Evolutionary conservation across 2,888 invertebrate species (phyloP).

Genomic region (Cremastinae sp.): DNA sequence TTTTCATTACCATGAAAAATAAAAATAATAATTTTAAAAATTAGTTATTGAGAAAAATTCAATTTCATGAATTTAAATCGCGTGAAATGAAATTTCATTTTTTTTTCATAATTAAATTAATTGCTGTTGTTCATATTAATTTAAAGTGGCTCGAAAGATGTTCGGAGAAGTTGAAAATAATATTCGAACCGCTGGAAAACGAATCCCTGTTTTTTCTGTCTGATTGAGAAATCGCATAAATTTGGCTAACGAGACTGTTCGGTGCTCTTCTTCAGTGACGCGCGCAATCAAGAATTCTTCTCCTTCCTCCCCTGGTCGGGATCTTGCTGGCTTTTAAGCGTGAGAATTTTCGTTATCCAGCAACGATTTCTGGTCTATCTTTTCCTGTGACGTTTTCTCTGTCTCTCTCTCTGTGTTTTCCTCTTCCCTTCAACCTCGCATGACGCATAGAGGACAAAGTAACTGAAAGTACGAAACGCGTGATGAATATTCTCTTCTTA

Average conservation of each 20-base stretch:
- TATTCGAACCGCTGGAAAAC: background rate
- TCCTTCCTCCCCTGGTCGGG: conserved; percentile 2
- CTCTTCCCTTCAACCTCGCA: background rate
- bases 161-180: too few species aligned
- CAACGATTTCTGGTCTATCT: conserved; percentile 38
- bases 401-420: background rate
- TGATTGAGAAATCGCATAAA: conserved; percentile 62
- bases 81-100: background rate
- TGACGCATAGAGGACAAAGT: conserved; percentile 31
- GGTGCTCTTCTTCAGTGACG: conserved; percentile 30
- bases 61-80: too few species aligned
- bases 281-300: conserved; percentile 8
- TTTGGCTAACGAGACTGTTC: conserved; percentile 63
- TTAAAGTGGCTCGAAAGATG: too few species aligned
- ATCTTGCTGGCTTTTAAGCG: conserved; percentile 22
- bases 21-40: too few species aligned
- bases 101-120: background rate
- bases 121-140: background rate
- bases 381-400: conserved; percentile 25
- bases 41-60: too few species aligned
- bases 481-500: conserved; percentile 52
- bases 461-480: conserved; percentile 47
- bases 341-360: conserved; percentile 47
- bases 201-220: conserved; percentile 21
- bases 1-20: too few species aligned